Evolutionary conservation across 2,888 invertebrate species (phyloP).

Genomic region (Perizoma affinitatum): DNA sequence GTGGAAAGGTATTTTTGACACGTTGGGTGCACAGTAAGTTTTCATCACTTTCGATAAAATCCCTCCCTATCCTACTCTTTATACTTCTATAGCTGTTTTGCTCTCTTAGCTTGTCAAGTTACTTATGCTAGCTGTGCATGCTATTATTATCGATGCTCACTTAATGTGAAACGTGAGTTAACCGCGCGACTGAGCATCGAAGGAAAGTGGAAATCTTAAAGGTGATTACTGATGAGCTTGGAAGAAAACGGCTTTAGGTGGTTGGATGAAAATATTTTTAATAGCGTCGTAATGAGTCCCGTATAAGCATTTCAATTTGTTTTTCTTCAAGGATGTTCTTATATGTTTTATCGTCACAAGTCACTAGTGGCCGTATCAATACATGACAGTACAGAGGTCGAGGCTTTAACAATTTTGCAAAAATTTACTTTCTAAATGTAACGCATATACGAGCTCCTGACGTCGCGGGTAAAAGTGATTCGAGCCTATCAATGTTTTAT

Average conservation of each 20-base stretch:
- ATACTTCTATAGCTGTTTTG: not conserved
- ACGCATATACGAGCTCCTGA: no score
- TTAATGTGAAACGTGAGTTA: slow-evolving; percentile 62
- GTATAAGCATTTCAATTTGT: not conserved
- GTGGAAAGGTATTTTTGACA: slow-evolving; percentile 1
- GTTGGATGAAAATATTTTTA: slow-evolving; percentile 12
- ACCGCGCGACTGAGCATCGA: slow-evolving; percentile 64
- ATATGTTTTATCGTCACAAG: not conserved
- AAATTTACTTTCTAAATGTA: no score
- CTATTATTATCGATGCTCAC: slow-evolving; percentile 25
- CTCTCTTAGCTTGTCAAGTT: slow-evolving; percentile 6
- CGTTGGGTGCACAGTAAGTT: not conserved
- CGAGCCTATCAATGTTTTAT: no score
- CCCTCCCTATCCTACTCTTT: not conserved
- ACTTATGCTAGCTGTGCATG: slow-evolving; percentile 2
- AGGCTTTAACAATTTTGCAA: no score
- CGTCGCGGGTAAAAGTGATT: no score
- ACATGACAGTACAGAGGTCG: no score
- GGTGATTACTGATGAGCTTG: slow-evolving; percentile 41
- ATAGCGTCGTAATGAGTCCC: no score
- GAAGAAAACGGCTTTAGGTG: slow-evolving; percentile 23
- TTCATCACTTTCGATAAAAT: no score
- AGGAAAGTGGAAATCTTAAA: slow-evolving; percentile 69
- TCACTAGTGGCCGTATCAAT: no score
- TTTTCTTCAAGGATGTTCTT: not conserved